These are phyloP conservation scores for Ammodytes dubius DNA, from an alignment of 2,113 vertebrate genomes.

Conservation along the genomic window DNA sequence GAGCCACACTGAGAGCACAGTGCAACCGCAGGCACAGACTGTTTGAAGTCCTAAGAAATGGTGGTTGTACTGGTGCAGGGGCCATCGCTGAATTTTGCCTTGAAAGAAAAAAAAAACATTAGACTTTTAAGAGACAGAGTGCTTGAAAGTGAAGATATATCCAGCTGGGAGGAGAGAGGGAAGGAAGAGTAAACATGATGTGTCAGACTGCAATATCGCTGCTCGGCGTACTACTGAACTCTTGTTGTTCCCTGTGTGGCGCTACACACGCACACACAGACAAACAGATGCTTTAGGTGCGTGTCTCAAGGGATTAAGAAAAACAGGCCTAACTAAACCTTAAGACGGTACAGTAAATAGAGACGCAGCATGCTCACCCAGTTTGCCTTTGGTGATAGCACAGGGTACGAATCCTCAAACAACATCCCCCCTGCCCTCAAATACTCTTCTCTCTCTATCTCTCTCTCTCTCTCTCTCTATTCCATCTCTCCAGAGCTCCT, in stretches of 20 bases:
- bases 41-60: constrained; percentile 58
- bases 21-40: background rate
- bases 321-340: constrained; percentile 10
- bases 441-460: background rate
- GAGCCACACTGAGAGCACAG: constrained; percentile 34
- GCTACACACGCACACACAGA: constrained; percentile 18
- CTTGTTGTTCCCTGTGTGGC: constrained; percentile 35
- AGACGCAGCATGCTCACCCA: background rate
- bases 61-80: constrained; percentile 9
- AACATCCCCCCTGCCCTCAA: constrained; percentile 24
- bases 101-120: constrained; percentile 41
- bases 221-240: constrained; percentile 56
- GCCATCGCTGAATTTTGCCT: constrained; percentile 4
- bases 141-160: constrained; percentile 41
- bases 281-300: constrained; percentile 16
- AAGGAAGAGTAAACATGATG: constrained; percentile 35
- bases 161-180: background rate
- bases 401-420: constrained; percentile 51
- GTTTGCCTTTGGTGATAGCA: constrained; percentile 40
- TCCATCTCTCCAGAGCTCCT: constrained; percentile 44
- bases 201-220: constrained; percentile 11
- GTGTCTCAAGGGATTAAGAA: constrained; percentile 33
- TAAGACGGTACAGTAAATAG: constrained; percentile 40
- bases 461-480: background rate
- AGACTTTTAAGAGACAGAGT: constrained; percentile 30